A percentile compares a stretch with the other conserved stretches of the same genome.
Conservation (phyloP, 2,113 vertebrate genomes). For the Acrocephalus arundinaceus region DNA sequence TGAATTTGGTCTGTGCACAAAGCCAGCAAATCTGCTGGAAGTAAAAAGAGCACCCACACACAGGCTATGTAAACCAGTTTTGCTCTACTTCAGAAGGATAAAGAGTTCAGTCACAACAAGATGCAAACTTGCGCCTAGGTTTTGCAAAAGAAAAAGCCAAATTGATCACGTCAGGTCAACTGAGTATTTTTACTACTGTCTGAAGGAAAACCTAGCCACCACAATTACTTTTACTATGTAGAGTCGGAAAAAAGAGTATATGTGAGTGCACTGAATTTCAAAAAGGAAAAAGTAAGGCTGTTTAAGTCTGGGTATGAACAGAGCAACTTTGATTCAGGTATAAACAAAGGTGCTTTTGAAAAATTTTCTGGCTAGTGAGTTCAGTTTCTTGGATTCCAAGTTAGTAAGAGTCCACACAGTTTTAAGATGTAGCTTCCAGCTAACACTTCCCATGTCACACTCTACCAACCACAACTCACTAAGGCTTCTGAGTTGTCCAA, state of each 20-base stretch:
- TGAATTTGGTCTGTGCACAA: background rate
- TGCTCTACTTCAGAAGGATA: conserved; percentile 39
- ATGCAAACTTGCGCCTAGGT: background rate
- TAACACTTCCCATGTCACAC: background rate
- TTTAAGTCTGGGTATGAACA: background rate
- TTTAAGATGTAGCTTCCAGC: background rate
- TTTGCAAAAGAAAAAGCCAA: conserved; percentile 13
- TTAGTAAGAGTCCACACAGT: background rate
- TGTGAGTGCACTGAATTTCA: background rate
- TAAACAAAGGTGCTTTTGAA: conserved; percentile 44
- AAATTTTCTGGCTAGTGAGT: background rate
- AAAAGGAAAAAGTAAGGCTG: background rate
- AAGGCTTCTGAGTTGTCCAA: background rate
- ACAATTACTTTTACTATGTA: background rate
- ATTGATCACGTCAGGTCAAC: background rate
- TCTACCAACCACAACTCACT: background rate
- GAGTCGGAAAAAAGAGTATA: background rate
- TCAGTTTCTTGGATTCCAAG: background rate
- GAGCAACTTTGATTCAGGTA: background rate
- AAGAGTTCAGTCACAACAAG: conserved; percentile 17
- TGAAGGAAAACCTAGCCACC: background rate
- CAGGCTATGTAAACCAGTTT: conserved; percentile 44
- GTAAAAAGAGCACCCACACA: conserved; percentile 14
- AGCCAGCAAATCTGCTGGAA: conserved; percentile 36
- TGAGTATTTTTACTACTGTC: background rate